Conservation (phyloP, 2,888 invertebrate genomes). For the Lithophane socia region DNA sequence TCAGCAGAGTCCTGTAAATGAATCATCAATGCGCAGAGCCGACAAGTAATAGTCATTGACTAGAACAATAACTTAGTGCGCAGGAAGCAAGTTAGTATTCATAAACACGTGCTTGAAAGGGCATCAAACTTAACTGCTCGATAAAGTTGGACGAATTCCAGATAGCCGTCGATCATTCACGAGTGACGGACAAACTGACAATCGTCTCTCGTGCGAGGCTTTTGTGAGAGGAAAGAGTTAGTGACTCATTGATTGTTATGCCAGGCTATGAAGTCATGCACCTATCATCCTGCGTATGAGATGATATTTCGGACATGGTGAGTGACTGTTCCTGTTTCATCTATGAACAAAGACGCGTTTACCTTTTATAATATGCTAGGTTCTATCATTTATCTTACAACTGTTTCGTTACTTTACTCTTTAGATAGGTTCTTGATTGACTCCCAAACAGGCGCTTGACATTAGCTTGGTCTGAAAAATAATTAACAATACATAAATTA, state of each 20-base stretch:
- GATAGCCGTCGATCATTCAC: conserved; percentile 44
- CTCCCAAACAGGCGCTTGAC: too few species aligned
- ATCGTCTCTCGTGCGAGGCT: not conserved
- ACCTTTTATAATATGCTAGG: not conserved
- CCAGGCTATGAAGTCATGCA: not conserved
- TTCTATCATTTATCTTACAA: not conserved
- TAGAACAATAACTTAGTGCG: conserved; percentile 56
- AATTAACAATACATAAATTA: too few species aligned
- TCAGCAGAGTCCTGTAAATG: conserved; percentile 9
- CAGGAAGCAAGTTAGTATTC: conserved; percentile 65
- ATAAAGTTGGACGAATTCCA: conserved; percentile 53
- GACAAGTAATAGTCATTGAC: conserved; percentile 46
- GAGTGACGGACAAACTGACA: conserved; percentile 32
- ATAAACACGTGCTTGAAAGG: conserved; percentile 61
- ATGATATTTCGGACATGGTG: not conserved
- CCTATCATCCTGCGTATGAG: not conserved
- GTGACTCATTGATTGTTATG: conserved; percentile 3
- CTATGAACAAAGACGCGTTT: too few species aligned
- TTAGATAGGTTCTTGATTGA: not conserved
- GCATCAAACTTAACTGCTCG: conserved; percentile 52
- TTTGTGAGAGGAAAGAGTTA: not conserved
- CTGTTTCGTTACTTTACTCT: not conserved
- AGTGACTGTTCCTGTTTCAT: not conserved
- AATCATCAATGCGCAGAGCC: conserved; percentile 38
- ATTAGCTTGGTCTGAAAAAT: not conserved